Base-by-base conservation (phyloP, 30 jellyfish, hydroid and myxozoan genomes). In the Haliclystus octoradiatus region DNA sequence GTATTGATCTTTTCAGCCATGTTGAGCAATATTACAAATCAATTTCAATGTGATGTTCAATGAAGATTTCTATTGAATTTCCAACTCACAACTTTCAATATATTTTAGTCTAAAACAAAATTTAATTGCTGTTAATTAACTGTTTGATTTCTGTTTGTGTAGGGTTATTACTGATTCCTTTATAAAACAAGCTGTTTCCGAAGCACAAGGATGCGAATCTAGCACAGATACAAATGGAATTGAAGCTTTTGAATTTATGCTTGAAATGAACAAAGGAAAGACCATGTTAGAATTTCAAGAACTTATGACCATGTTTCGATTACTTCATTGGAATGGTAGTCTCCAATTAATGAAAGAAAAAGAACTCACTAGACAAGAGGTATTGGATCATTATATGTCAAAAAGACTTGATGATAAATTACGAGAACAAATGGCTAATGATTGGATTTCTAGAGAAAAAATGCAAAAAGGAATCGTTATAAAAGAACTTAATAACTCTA, bases 211-310 rank as follows among this genome's bases (percentile, higher is more conserved):
- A 50, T 47, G 31, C 15, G 62, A 31, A 14, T 25, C 28, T 31
- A 50, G 25, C 23, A 76, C 52, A 0, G 75, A 47, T 62, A 74
- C 69, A 29, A 26, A 34, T 62, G 93, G 93, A 1, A 79, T 79
- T 23, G 93, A 79, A 31, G 82, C 93, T 15, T 79, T 79, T 34
- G 47, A 47, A 33, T 71, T 29, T 68, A 79, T 79, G 93, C 61
- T 79, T n/a, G 52, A 78, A 0, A 74, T 26, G 26, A 79, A 79
- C 68, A 78, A 71, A 29, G 93, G 93, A 29, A 70, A 79, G 52
- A 70, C 93, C 1, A 79, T 79, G 93, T 80, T 79, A 34, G 93
- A 79, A 50, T 79, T 53, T 71, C 93, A 79, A 34, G 84, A 71
- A 71, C 69, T 63, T n/a, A 79, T 79, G 93, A 70, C 84, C 49